Evolutionary conservation across 2,113 vertebrate genomes (phyloP).

Genomic region (Micronycteris hirsuta): DNA sequence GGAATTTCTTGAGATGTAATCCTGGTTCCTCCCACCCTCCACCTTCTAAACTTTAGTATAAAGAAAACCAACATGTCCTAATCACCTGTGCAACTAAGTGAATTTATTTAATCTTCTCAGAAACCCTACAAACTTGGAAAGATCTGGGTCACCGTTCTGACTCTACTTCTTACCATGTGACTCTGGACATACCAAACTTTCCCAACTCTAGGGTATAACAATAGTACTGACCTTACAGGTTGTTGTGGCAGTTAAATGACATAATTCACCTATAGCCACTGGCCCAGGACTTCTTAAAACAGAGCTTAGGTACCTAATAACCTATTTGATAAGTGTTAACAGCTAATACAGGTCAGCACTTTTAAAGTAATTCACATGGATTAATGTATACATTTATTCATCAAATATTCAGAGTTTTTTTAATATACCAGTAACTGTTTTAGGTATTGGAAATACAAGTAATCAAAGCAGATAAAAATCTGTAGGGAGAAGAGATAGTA

Average conservation of each 20-base stretch:
- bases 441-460: slow-evolving; percentile 15
- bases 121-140: neutral
- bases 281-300: neutral
- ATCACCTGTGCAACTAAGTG: neutral
- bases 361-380: neutral
- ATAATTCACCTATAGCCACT: neutral
- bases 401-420: slow-evolving; percentile 3
- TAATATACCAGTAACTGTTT: neutral
- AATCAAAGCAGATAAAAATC: slow-evolving; percentile 17
- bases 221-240: neutral
- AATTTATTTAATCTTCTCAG: neutral
- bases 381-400: neutral
- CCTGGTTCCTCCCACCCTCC: neutral
- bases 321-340: neutral
- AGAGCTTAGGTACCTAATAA: neutral
- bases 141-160: neutral
- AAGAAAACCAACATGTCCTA: slow-evolving; percentile 26
- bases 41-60: neutral
- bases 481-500: neutral
- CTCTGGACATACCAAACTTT: neutral
- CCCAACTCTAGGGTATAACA: neutral
- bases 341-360: neutral
- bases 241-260: neutral
- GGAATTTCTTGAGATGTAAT: neutral
- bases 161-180: neutral